These are phyloP conservation scores for Albula goreensis DNA, from an alignment of 2,113 vertebrate genomes.

Conservation along the genomic window DNA sequence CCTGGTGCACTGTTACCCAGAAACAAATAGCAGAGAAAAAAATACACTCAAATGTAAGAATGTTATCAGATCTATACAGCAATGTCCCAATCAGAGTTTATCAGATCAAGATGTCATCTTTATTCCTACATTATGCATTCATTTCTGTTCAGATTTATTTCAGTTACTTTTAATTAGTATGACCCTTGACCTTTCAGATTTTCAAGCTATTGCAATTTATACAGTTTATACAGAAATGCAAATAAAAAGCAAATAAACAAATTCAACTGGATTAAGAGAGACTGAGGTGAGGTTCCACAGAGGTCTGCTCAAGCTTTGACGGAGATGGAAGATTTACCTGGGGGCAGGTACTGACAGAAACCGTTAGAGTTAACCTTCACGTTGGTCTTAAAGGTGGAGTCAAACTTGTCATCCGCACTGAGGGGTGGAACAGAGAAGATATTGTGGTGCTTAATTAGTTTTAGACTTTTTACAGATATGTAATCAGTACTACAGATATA, in stretches of 20 bases:
- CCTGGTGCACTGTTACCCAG: too few relatives aligned
- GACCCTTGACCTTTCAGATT: neutral
- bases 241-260: neutral
- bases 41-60: too few relatives aligned
- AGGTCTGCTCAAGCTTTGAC: neutral
- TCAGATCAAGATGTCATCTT: too few relatives aligned
- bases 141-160: too few relatives aligned
- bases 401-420: constrained; percentile 90
- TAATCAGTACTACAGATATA: neutral
- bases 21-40: too few relatives aligned
- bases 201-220: neutral
- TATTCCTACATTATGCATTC: too few relatives aligned
- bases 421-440: constrained; percentile 40
- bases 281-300: neutral
- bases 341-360: constrained; percentile 87
- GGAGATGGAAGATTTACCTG: constrained; percentile 70
- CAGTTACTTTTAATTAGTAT: too few relatives aligned
- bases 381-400: constrained; percentile 91
- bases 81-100: too few relatives aligned
- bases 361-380: constrained; percentile 89
- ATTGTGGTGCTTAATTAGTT: neutral
- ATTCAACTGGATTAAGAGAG: neutral
- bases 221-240: too few relatives aligned
- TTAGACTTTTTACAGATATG: neutral
- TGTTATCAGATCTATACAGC: too few relatives aligned